phyloP scores from a whole-genome alignment of 2,797 vertebrate species.

The Sebastes kiyomatsui region DNA sequence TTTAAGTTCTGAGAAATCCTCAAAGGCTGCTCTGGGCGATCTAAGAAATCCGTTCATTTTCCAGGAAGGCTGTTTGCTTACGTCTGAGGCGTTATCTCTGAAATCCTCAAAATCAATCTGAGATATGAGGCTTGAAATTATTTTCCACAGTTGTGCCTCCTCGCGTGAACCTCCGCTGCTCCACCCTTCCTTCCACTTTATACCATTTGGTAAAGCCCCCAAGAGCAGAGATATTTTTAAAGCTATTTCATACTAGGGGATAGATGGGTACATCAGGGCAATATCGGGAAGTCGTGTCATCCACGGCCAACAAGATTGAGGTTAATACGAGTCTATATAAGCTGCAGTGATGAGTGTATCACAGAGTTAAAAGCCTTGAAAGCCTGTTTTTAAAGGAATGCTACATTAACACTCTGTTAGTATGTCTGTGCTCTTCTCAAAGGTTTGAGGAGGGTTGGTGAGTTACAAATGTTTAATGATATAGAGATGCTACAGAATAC shows the following conservation, averaged over 20 bases:
- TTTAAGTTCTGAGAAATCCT: constrained; percentile 38
- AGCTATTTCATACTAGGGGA: constrained; percentile 3
- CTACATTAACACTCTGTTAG: neutral
- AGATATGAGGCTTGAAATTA: constrained; percentile 55
- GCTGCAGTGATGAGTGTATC: neutral
- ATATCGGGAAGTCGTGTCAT: neutral
- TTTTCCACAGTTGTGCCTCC: constrained; percentile 19
- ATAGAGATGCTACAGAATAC: neutral
- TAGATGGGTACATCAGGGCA: neutral
- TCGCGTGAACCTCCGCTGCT: accelerated
- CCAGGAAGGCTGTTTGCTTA: constrained; percentile 45
- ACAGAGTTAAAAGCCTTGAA: neutral
- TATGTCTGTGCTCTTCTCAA: neutral
- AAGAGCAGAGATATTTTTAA: constrained; percentile 22
- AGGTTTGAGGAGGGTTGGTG: neutral
- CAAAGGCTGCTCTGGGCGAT: constrained; percentile 4
- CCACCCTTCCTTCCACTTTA: neutral
- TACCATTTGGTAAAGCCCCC: constrained; percentile 13
- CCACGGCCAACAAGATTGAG: neutral
- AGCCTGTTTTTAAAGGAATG: neutral
- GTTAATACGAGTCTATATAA: neutral
- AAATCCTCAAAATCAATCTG: constrained; percentile 61
- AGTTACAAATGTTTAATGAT: neutral
- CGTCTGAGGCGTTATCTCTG: constrained; percentile 39
- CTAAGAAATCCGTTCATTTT: constrained; percentile 47